Conservation (phyloP, 2,888 invertebrate species). For the Trichopria drosophilae region DNA sequence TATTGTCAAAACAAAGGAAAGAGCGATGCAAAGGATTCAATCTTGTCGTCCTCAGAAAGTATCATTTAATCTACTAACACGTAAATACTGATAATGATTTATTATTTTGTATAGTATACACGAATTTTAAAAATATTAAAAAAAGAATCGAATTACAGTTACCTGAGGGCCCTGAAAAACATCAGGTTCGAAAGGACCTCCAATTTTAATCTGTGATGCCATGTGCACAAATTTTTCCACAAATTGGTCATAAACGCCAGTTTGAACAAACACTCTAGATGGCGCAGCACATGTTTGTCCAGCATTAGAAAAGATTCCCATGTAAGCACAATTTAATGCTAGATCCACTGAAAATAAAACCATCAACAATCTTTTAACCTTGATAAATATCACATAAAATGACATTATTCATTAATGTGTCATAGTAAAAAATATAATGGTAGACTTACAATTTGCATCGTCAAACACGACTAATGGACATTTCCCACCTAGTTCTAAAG, state of each 20-base stretch:
- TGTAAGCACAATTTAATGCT: slow-evolving; percentile 52
- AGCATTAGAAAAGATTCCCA: slow-evolving; percentile 62
- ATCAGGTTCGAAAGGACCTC: slow-evolving; percentile 60
- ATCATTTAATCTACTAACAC: too few species aligned
- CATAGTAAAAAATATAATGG: neutral
- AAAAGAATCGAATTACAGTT: slow-evolving; percentile 7
- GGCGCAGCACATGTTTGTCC: slow-evolving; percentile 67
- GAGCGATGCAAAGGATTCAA: too few species aligned
- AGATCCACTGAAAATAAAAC: slow-evolving; percentile 34
- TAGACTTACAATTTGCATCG: slow-evolving; percentile 72
- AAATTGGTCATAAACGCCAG: slow-evolving; percentile 63
- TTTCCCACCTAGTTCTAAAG: slow-evolving; percentile 87
- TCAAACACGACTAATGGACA: slow-evolving; percentile 83
- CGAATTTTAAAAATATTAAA: too few species aligned
- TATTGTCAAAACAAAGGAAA: too few species aligned
- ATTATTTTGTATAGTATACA: too few species aligned
- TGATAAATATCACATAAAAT: too few species aligned
- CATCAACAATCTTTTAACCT: too few species aligned
- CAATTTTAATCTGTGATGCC: slow-evolving; percentile 58
- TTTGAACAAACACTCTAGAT: slow-evolving; percentile 64
- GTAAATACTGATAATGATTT: too few species aligned
- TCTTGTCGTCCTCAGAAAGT: too few species aligned
- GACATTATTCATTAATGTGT: slow-evolving; percentile 28
- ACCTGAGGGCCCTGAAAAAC: slow-evolving; percentile 64
- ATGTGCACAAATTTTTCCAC: slow-evolving; percentile 58